Evolutionary conservation across 2,888 invertebrate species (phyloP), one percentile per base, ranked within the genome.

Genomic region (Torymus texanus): DNA sequence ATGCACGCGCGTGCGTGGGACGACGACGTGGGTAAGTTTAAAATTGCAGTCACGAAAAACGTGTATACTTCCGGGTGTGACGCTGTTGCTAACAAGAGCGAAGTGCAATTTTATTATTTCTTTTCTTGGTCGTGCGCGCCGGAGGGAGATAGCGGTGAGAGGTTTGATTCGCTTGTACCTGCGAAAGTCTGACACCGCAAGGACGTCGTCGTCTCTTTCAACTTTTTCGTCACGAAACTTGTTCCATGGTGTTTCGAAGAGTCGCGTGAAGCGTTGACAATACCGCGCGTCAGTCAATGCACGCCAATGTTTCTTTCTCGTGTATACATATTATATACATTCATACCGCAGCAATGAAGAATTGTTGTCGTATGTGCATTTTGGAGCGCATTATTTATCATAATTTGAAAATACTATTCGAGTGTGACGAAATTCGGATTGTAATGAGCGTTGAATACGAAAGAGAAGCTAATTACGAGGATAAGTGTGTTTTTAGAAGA

Each of bases 151-250:
- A 41, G n/a, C 50, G 73, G 53, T 14, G 70, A 79, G 21, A 66
- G 65, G 29, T 79, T 79, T 41, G 75, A 75, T 55, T 72, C 50
- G 74, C 50, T 61, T 55, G 61, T 79, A 74, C 50, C 66, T 75
- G 82, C 83, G 78, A 82, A 83, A 75, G 82, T 81, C 82, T 79
- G 82, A 84, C 84, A 81, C 63, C 41, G 41, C 41, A 41, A 41
- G 74, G 63, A 80, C 83, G 83, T 83, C 58, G 83, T 82, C 80
- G 83, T 67, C 41, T 8, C 41, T 68, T 81, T 82, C 74, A 84
- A 84, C 83, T 86, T 87, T 83, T 85, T 84, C 82, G 85, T 85
- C 85, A 85, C 86, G 86, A 85, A 86, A 83, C 82, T 79, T 81
- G 81, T 82, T 80, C 73, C 14, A 56, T n/a, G 58, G 63, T 66